Percentiles rank a stretch among this genome's conserved stretches.
These are phyloP conservation scores for Columba janthina DNA, from an alignment of 2,113 vertebrate species.

Conservation along the genomic window DNA sequence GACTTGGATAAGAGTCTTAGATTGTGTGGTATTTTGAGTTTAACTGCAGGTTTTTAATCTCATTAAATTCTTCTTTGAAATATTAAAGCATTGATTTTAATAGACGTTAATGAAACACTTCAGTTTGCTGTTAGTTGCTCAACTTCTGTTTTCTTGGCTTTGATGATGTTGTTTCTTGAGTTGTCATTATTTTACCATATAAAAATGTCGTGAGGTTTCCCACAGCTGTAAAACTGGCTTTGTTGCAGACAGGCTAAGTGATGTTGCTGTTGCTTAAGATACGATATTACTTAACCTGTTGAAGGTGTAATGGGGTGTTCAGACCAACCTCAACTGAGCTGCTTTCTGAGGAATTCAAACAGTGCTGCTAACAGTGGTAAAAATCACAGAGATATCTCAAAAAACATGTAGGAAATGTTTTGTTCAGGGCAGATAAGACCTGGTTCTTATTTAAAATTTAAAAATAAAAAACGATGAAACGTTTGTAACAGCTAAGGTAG, in stretches of 20 bases:
- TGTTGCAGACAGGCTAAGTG: background rate
- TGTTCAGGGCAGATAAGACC: background rate
- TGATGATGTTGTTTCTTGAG: background rate
- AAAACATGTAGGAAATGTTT: background rate
- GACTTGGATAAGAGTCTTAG: background rate
- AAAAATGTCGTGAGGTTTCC: background rate
- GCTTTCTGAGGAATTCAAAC: background rate
- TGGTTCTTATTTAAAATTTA: background rate
- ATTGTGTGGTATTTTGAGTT: background rate
- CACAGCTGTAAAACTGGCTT: background rate
- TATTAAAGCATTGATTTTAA: background rate
- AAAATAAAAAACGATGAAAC: background rate
- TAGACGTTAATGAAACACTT: background rate
- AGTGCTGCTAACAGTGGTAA: background rate
- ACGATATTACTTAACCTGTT: background rate
- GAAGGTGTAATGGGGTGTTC: background rate
- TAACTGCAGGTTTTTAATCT: background rate
- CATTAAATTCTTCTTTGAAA: background rate
- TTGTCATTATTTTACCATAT: background rate
- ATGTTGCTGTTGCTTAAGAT: background rate
- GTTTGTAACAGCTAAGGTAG: background rate
- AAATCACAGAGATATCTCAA: background rate
- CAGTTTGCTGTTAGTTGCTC: background rate
- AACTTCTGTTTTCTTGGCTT: background rate
- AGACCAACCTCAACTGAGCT: background rate